Conservation (phyloP, 2,113 vertebrate genomes). For the Carollia perspicillata region DNA sequence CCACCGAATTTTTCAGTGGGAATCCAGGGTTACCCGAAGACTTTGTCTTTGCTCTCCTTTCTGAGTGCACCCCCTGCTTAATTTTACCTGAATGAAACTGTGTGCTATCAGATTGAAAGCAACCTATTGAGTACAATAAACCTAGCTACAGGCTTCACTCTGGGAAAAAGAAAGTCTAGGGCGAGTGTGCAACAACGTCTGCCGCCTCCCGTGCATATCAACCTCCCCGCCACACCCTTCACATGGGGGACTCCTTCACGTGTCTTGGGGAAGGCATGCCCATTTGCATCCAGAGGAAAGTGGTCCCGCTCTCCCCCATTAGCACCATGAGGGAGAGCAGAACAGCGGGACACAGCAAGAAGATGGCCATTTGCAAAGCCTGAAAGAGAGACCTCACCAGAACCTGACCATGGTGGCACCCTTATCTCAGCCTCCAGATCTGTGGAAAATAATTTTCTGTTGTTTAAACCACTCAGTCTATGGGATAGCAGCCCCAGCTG, state of each 20-base stretch:
- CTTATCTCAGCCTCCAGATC: background rate
- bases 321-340: background rate
- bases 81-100: background rate
- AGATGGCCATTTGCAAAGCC: background rate
- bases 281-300: background rate
- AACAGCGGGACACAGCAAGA: background rate
- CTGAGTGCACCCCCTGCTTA: background rate
- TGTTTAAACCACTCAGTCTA: background rate
- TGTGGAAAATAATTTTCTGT: background rate
- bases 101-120: background rate
- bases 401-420: background rate
- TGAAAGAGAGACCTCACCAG: background rate
- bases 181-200: background rate
- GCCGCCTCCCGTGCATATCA: accelerated
- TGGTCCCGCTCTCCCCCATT: no score
- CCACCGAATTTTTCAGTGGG: background rate
- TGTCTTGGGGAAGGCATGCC: accelerated
- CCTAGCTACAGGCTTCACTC: background rate
- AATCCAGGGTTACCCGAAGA: background rate
- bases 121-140: background rate
- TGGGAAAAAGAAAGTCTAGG: background rate
- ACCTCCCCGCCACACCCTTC: accelerated
- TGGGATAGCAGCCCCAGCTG: background rate
- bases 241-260: accelerated
- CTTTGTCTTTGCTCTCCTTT: background rate